Base-by-base conservation (phyloP, 1,140 invertebrate species). In the Trypoxylus dichotomus region DNA sequence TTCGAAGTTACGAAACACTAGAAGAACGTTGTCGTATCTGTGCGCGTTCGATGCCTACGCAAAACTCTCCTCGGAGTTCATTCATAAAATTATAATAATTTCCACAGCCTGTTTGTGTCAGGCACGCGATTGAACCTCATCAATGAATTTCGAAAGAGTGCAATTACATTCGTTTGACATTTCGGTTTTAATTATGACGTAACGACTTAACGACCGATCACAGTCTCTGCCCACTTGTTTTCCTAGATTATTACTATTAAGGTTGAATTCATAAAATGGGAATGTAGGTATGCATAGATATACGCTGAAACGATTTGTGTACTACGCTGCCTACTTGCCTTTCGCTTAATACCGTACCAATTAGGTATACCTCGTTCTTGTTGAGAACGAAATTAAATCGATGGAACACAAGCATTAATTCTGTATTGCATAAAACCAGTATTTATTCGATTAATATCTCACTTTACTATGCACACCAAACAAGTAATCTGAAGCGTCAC, bases 31-130 rank as follows among this genome's bases (percentile, higher is more conserved):
- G 60, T 63, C 21, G 60, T 63, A 19, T 19, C 10, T 19, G 25
- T 24, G 21, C 21, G 10, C 60, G 60, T 27, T 19, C 47, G 60
- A 63, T 63, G 60, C 60, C 60, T 63, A 63, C 60, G 60, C 60
- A 63, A 63, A 63, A 63, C 60, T 21, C 25, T 21, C 24, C 13
- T 63, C 60, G 60, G n/a, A 63, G 71, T 73, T 73, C 71, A 73
- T 73, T 73, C 71, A 73, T 73, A 73, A 73, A 73, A 73, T 73
- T 73, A 73, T 73, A 73, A 73, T 73, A 73, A 73, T 73, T 73
- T 73, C 60, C 25, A 47, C 63, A 41, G 25, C 29, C n/a, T 37
- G 71, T 73, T 73, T 41, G 27, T 73, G 71, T 73, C 71, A 73
- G 71, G 71, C 71, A 73, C 71, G 71, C 71, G 71, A 73, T 73